A percentile compares a stretch with the other conserved stretches of the same genome.
Conservation (phyloP, 30 jellyfish, hydroid and myxozoan species). For the Chironex yamaguchii region DNA sequence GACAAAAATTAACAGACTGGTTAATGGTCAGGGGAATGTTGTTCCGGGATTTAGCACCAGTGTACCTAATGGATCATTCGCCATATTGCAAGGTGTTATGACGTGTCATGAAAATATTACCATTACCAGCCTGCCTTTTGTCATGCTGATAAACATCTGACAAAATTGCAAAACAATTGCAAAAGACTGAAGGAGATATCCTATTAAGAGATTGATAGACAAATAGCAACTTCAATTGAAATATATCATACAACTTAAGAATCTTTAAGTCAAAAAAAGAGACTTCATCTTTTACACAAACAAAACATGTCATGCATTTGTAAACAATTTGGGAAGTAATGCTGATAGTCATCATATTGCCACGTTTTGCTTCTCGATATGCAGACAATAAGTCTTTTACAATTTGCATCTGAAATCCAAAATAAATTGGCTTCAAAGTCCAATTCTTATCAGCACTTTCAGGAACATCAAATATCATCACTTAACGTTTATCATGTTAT, state of each 20-base stretch:
- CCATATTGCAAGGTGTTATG: conserved; percentile 16
- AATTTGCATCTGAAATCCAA: too few relatives aligned
- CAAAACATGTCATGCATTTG: too few relatives aligned
- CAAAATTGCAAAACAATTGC: neutral
- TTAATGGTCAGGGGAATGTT: neutral
- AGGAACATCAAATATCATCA: too few relatives aligned
- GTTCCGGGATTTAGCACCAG: conserved; percentile 33
- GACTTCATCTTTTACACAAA: too few relatives aligned
- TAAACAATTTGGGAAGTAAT: too few relatives aligned
- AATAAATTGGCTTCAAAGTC: too few relatives aligned
- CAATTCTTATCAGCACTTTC: too few relatives aligned
- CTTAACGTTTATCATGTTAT: too few relatives aligned
- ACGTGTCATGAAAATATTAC: neutral
- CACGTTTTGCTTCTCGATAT: too few relatives aligned
- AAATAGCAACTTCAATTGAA: neutral
- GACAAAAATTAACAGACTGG: too few relatives aligned
- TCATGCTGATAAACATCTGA: conserved; percentile 1
- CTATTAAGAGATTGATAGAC: neutral
- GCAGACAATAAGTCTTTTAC: too few relatives aligned
- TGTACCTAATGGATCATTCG: neutral
- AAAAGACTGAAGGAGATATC: neutral
- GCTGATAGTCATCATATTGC: too few relatives aligned
- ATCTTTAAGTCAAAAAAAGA: neutral
- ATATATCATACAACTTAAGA: conserved; percentile 1
- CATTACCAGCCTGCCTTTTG: conserved; percentile 14